Evolutionary conservation across 2,797 vertebrate genomes (phyloP).

Genomic region (Alosa sapidissima): DNA sequence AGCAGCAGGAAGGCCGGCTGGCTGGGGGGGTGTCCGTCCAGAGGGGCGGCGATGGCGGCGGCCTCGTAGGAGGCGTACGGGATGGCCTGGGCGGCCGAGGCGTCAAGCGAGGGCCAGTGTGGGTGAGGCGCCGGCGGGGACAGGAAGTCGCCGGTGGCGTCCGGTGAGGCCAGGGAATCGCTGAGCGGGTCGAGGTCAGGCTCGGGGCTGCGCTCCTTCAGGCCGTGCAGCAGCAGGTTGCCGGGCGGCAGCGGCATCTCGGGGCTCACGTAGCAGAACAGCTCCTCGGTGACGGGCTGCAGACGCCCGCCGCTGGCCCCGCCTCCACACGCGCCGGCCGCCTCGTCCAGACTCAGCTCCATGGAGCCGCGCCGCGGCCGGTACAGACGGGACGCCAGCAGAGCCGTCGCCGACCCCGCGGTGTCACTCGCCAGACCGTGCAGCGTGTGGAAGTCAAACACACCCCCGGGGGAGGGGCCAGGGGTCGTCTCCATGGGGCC

Average conservation of each 20-base stretch:
- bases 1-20: constrained; percentile 75
- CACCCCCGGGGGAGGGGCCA: constrained; percentile 65
- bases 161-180: constrained; percentile 92
- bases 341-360: constrained; percentile 88
- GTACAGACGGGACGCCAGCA: constrained; percentile 76
- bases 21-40: constrained; percentile 81
- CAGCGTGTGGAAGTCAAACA: constrained; percentile 90
- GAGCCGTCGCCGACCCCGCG: neutral
- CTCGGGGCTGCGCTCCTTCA: constrained; percentile 65
- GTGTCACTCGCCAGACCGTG: constrained; percentile 64
- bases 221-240: constrained; percentile 79
- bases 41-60: constrained; percentile 32
- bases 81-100: constrained; percentile 74
- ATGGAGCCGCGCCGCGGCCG: constrained; percentile 81
- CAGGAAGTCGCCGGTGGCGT: constrained; percentile 86
- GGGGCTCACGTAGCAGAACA: constrained; percentile 76
- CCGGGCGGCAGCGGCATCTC: constrained; percentile 81
- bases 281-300: constrained; percentile 94
- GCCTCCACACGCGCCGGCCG: constrained; percentile 75
- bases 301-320: constrained; percentile 77
- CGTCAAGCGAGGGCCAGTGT: constrained; percentile 59
- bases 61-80: constrained; percentile 65
- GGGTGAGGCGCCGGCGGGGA: constrained; percentile 82
- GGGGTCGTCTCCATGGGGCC: constrained; percentile 23
- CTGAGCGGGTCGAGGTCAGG: constrained; percentile 91